Conservation (phyloP, 2,113 vertebrate genomes). For the Eubucco bourcierii region DNA sequence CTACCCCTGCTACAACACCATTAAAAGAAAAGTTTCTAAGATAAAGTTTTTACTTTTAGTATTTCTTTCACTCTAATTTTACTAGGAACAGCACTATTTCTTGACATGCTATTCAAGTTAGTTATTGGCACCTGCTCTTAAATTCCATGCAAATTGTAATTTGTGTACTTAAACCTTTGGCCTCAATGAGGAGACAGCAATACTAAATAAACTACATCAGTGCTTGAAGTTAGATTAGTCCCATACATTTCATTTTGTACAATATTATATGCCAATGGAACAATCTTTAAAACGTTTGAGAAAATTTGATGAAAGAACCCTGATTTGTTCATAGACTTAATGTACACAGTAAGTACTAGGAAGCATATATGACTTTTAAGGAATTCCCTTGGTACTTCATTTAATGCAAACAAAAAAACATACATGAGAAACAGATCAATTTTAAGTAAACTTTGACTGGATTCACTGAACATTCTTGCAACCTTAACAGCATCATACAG, state of each 20-base stretch:
- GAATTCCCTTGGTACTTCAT: not conserved
- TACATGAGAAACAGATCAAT: not conserved
- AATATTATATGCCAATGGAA: not conserved
- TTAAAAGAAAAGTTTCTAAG: not conserved
- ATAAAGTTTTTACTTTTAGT: not conserved
- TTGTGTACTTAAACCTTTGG: not conserved
- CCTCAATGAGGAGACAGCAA: not conserved
- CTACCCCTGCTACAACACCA: not conserved
- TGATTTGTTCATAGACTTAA: not conserved
- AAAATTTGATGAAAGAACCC: not conserved
- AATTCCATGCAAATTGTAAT: not conserved
- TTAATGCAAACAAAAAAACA: not conserved
- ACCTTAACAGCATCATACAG: conserved; percentile 86
- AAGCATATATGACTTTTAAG: not conserved
- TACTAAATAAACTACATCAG: not conserved
- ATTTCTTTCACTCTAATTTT: not conserved
- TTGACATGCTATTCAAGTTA: not conserved
- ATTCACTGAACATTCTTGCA: conserved; percentile 16
- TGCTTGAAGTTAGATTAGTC: not conserved
- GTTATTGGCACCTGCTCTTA: not conserved
- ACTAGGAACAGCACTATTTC: not conserved
- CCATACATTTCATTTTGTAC: not conserved
- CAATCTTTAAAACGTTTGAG: not conserved
- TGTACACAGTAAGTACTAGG: not conserved
- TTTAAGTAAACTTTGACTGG: not conserved